phyloP scores from a whole-genome alignment of 2,113 vertebrate genomes.

The Neopipo cinnamomea region DNA sequence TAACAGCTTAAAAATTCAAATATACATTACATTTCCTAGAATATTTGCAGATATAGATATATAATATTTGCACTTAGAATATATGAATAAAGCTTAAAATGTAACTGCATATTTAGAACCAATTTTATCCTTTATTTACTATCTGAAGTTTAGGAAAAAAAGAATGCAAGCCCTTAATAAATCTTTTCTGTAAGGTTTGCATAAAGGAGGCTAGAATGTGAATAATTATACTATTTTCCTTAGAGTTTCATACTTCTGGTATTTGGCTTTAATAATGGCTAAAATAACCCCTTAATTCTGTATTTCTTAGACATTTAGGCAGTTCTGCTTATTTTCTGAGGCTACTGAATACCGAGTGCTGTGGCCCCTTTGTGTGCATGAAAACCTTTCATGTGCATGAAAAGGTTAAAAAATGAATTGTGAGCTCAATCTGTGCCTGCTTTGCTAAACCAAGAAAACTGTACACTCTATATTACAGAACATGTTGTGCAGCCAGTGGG shows the following conservation, averaged over 20 bases:
- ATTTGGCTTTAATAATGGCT: not conserved
- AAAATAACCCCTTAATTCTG: not conserved
- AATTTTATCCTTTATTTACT: not conserved
- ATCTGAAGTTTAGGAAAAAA: not conserved
- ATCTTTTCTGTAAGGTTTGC: not conserved
- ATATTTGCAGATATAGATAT: not conserved
- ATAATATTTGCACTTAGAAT: not conserved
- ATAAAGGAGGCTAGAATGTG: not conserved
- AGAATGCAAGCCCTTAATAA: not conserved
- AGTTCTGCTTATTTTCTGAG: not conserved
- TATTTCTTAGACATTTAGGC: not conserved
- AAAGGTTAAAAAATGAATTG: not conserved
- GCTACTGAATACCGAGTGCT: not conserved
- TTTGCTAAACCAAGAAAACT: not conserved
- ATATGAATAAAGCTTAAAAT: not conserved
- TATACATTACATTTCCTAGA: not conserved
- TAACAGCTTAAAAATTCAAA: not conserved
- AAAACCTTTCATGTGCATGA: not conserved
- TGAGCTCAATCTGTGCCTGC: not conserved
- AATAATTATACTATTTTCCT: not conserved
- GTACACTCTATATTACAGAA: accelerated
- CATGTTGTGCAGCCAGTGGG: not conserved
- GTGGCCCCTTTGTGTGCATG: not conserved
- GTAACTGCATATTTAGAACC: not conserved
- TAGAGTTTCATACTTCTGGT: not conserved